A percentile compares a stretch with the other conserved stretches of the same genome.
These are phyloP conservation scores for Sceloporus undulatus DNA, from an alignment of 2,113 vertebrate species.

Conservation along the genomic window DNA sequence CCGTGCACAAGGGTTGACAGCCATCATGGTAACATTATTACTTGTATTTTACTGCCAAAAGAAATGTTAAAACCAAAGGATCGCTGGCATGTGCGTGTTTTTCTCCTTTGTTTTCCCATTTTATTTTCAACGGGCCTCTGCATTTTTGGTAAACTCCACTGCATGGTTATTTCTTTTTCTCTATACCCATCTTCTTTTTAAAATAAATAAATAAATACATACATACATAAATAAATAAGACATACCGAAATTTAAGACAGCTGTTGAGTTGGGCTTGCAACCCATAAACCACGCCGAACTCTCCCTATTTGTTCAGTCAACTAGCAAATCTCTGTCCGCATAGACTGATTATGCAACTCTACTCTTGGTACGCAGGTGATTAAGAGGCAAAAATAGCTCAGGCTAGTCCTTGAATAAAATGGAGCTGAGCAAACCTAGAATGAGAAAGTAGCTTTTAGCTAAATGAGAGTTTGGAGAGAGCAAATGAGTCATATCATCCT, in stretches of 20 bases:
- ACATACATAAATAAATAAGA: too few relatives aligned
- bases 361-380: constrained; percentile 43
- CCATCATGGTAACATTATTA: neutral
- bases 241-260: neutral
- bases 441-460: constrained; percentile 41
- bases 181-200: neutral
- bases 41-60: neutral
- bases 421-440: constrained; percentile 10
- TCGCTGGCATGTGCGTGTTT: neutral
- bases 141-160: neutral
- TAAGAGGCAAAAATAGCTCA: neutral
- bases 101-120: neutral
- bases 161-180: neutral
- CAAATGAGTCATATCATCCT: constrained; percentile 39
- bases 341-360: constrained; percentile 11
- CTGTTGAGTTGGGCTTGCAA: neutral
- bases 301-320: constrained; percentile 23
- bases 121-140: neutral
- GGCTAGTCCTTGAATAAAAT: constrained; percentile 32
- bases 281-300: neutral
- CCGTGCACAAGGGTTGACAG: neutral
- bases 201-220: too few relatives aligned
- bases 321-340: neutral
- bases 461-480: constrained; percentile 34
- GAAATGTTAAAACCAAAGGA: neutral